These are phyloP conservation scores for Sebastes fasciatus DNA, from an alignment of 2,113 vertebrate genomes.

Conservation along the genomic window DNA sequence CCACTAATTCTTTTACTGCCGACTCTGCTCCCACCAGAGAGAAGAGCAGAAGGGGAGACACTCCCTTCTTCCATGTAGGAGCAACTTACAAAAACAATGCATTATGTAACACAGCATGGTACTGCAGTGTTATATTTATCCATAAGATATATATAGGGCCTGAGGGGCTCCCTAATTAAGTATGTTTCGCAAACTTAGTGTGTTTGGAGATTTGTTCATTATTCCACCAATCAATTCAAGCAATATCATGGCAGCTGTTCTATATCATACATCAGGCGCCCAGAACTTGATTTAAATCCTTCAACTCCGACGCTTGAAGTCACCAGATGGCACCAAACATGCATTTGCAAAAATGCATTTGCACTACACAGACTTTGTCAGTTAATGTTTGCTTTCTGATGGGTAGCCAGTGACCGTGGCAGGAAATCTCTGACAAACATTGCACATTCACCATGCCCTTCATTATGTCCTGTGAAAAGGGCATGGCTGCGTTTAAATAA, in stretches of 20 bases:
- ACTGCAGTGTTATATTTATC: conserved; percentile 35
- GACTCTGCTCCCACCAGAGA: conserved; percentile 16
- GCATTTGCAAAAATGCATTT: conserved; percentile 69
- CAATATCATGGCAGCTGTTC: conserved; percentile 59
- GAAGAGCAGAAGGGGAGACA: background rate
- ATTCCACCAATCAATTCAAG: conserved; percentile 22
- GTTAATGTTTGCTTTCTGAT: conserved; percentile 62
- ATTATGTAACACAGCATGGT: conserved; percentile 29
- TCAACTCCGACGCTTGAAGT: conserved; percentile 64
- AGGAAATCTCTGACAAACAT: conserved; percentile 40
- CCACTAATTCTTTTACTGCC: background rate
- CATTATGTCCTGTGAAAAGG: conserved; percentile 14
- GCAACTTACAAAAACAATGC: conserved; percentile 29
- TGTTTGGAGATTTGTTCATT: conserved; percentile 46
- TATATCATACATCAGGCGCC: conserved; percentile 39
- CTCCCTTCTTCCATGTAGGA: conserved; percentile 39
- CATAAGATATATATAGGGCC: conserved; percentile 16
- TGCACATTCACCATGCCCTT: conserved; percentile 35
- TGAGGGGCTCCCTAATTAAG: conserved; percentile 38
- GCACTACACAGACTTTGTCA: conserved; percentile 62
- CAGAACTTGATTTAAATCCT: conserved; percentile 61
- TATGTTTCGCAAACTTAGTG: conserved; percentile 43
- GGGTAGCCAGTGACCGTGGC: conserved; percentile 46
- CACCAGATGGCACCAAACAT: conserved; percentile 80
- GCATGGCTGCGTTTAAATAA: conserved; percentile 8